These are phyloP conservation scores for Nemurella pictetii DNA, from an alignment of 2,888 invertebrate species.

Conservation along the genomic window DNA sequence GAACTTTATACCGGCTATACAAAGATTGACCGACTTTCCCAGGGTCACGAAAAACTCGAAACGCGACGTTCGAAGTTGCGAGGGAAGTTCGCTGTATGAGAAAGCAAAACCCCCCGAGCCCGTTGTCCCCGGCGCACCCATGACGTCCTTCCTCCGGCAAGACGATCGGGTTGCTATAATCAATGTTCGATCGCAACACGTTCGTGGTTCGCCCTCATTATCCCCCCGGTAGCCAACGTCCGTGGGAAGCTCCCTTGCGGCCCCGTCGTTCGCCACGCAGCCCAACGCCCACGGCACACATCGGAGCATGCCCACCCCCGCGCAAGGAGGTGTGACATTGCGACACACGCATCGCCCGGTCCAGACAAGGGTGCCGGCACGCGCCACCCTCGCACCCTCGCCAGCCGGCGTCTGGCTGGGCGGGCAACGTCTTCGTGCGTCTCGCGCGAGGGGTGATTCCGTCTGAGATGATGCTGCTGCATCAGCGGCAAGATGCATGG, in stretches of 20 bases:
- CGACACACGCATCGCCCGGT: no score
- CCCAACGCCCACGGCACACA: not conserved
- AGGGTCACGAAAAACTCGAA: not conserved
- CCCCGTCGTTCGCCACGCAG: no score
- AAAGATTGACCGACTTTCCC: not conserved
- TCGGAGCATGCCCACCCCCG: no score
- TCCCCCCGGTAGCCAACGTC: no score
- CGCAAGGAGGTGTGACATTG: no score
- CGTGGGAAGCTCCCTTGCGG: no score
- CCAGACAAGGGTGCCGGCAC: not conserved
- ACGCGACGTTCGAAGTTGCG: not conserved
- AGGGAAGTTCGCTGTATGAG: no score
- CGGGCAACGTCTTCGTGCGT: not conserved
- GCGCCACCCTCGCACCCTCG: not conserved
- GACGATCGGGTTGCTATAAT: not conserved
- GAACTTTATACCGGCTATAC: no score
- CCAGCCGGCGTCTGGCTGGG: no score
- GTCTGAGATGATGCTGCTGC: not conserved
- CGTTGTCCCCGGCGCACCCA: no score
- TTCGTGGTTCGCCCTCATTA: not conserved
- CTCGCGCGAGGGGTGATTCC: not conserved
- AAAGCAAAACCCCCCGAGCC: no score
- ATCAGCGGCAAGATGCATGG: not conserved
- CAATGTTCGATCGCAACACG: not conserved
- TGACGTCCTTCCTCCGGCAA: not conserved